Evolutionary conservation across 2,113 vertebrate species (phyloP).

Genomic region (Struthio camelus): DNA sequence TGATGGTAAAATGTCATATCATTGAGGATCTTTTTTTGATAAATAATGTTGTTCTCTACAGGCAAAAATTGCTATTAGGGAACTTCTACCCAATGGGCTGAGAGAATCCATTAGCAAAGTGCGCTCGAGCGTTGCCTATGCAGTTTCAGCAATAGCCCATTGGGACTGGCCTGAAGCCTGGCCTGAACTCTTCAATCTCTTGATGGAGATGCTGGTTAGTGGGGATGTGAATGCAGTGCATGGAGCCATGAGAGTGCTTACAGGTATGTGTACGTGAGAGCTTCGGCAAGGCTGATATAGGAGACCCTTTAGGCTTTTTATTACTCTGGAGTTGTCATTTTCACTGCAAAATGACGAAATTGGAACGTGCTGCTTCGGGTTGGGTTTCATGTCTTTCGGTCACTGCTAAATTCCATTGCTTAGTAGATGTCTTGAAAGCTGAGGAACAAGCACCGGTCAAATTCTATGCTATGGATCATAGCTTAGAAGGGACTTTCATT

Average conservation of each 20-base stretch:
- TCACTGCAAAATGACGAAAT: neutral
- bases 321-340: rapidly evolving
- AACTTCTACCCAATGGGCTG: constrained; percentile 91
- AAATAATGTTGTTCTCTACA: constrained; percentile 24
- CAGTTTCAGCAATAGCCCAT: constrained; percentile 95
- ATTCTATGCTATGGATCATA: neutral
- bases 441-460: neutral
- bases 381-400: rapidly evolving
- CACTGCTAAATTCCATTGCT: neutral
- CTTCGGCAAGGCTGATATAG: rapidly evolving
- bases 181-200: constrained; percentile 93
- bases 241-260: constrained; percentile 97
- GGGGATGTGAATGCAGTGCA: constrained; percentile 94
- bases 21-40: neutral
- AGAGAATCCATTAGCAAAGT: constrained; percentile 97
- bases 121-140: constrained; percentile 97
- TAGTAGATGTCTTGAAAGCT: neutral
- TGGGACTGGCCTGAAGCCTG: constrained; percentile 99
- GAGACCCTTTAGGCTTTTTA: neutral
- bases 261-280: constrained; percentile 74
- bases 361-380: neutral
- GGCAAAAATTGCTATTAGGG: constrained; percentile 94
- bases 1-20: rapidly evolving
- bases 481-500: neutral
- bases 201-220: constrained; percentile 98